A percentile compares a stretch with the other conserved stretches of the same genome.
These are phyloP conservation scores for Phaetusa simplex DNA, from an alignment of 2,113 vertebrate species.

Conservation along the genomic window DNA sequence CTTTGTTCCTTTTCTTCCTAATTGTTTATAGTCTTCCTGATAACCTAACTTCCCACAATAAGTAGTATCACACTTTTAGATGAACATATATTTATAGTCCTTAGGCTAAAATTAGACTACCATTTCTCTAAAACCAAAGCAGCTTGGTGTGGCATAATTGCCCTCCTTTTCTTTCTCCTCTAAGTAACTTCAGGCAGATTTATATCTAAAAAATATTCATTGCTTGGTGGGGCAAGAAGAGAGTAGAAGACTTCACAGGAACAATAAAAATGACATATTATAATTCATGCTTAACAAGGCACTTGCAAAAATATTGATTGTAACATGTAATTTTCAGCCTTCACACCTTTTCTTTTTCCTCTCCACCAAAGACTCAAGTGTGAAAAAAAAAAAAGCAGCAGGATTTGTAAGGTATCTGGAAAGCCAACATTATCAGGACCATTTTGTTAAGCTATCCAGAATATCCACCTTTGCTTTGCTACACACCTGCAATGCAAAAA, in stretches of 20 bases:
- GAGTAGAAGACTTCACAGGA: background rate
- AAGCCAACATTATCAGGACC: background rate
- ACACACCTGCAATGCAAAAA: background rate
- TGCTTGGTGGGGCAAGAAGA: background rate
- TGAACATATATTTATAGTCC: background rate
- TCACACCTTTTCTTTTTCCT: background rate
- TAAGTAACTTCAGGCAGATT: background rate
- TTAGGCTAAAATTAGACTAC: background rate
- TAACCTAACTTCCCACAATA: background rate
- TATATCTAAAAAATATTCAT: background rate
- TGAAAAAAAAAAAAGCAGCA: background rate
- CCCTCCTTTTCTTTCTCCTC: background rate
- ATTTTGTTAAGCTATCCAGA: background rate
- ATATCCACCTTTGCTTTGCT: background rate
- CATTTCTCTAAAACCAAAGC: background rate
- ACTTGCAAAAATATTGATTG: background rate
- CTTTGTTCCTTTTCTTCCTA: background rate
- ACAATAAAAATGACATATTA: background rate
- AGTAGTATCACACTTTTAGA: background rate
- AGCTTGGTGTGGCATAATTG: background rate
- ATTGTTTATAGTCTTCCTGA: background rate
- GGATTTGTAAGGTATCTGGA: background rate
- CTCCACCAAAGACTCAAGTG: background rate
- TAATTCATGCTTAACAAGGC: background rate
- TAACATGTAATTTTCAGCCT: background rate